Base-by-base conservation (phyloP, 2,888 invertebrate genomes). In the Bugulina stolonifera region DNA sequence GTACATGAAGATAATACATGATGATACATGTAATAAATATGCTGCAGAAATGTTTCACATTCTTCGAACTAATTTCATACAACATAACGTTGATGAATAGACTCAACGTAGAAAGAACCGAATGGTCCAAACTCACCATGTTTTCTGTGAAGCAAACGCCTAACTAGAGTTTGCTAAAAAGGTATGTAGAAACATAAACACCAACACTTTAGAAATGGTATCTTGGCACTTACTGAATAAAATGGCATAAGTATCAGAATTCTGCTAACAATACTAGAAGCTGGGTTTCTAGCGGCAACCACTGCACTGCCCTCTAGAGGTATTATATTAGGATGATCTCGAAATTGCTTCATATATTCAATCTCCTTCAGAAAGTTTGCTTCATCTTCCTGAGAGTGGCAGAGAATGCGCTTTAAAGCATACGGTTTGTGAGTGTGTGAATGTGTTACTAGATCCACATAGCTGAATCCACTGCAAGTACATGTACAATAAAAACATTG, bases 341-440 rank as follows among this genome's bases (percentile, higher is more conserved):
- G 22, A 34, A 92, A 85, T 78, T 88, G 86, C 73, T 89, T 88
- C 81, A 90, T 90, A 79, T 90, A 89, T 77, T 91, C 89, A 69
- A 91, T 89, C 85, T 93, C 93, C 75, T 88, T 87, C 79, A 89
- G 80, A 0, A 91, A 91, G 74, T 80, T 87, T 82, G 80, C 74
- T 81, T 92, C 91, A 82, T 93, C 93, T 76, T 90, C 90, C 73
- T 88, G 86, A 74, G 90, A 89, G 83, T 93, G 92, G 79, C 92
- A 92, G n/a, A 88, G 87, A 73, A 93, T 91, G 78, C 91, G 88
- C 85, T 93, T 93, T 64, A 93, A 85, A 3, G 92, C 93, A 85
- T 88, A 92, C 75, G 87, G 86, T 76, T 89, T 89, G 77, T 88
- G 89, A 1, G 89, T 90, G 43, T 87, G 77, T 0, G 85, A 80